These are phyloP conservation scores for Mola mola DNA, from an alignment of 2,113 vertebrate genomes.

Conservation along the genomic window DNA sequence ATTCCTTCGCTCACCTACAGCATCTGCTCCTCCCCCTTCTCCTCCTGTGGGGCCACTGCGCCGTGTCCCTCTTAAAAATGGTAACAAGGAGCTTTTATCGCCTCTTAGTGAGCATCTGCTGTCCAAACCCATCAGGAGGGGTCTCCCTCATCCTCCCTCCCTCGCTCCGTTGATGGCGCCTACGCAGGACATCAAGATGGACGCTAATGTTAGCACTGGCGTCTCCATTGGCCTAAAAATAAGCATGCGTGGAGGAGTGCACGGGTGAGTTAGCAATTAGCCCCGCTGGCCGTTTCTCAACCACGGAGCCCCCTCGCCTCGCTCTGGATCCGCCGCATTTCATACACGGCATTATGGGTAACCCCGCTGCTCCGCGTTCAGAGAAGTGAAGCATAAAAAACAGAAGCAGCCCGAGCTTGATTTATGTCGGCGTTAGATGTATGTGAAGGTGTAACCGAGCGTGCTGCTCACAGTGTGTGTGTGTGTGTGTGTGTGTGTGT, in stretches of 20 bases:
- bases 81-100: constrained; percentile 46
- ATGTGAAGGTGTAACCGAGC: constrained; percentile 49
- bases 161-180: constrained; percentile 24
- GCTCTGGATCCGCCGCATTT: constrained; percentile 46
- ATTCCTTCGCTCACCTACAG: constrained; percentile 39
- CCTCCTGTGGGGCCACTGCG: constrained; percentile 14
- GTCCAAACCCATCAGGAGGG: constrained; percentile 41
- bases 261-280: constrained; percentile 67
- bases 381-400: constrained; percentile 48
- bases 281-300: constrained; percentile 33
- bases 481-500: constrained; percentile 12
- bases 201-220: constrained; percentile 57
- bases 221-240: constrained; percentile 70
- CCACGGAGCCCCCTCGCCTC: constrained; percentile 27
- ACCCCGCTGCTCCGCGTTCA: constrained; percentile 15
- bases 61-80: constrained; percentile 15
- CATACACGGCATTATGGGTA: constrained; percentile 60
- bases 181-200: constrained; percentile 27
- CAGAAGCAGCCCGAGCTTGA: constrained; percentile 40
- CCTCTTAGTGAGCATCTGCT: constrained; percentile 44
- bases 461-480: constrained; percentile 24
- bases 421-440: constrained; percentile 58
- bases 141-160: constrained; percentile 12
- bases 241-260: constrained; percentile 54
- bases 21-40: neutral